Evolutionary conservation across 2,888 invertebrate species (phyloP).

Genomic region (Orchesellides sinensis): DNA sequence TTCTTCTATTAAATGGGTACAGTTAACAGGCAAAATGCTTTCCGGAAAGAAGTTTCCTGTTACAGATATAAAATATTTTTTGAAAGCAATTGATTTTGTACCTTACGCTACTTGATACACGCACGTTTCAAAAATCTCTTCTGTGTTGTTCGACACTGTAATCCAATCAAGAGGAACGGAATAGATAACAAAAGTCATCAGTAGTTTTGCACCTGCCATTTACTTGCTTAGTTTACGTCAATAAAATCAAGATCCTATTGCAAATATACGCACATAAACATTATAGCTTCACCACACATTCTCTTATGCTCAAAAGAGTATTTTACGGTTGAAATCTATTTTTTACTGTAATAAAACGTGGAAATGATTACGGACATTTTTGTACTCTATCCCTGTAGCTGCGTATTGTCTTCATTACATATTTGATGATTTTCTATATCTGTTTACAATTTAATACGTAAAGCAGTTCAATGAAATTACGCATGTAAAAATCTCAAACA

Average conservation of each 20-base stretch:
- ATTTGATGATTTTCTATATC: not conserved
- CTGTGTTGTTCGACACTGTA: not conserved
- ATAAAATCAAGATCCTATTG: not conserved
- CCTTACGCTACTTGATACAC: no score
- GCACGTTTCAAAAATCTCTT: not conserved
- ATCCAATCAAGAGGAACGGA: not conserved
- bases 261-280: not conserved
- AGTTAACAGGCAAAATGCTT: no score
- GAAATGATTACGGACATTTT: constrained; percentile 52
- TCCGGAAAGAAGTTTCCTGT: no score
- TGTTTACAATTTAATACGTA: no score
- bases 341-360: constrained; percentile 27
- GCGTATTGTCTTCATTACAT: not conserved
- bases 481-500: no score
- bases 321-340: constrained; percentile 8
- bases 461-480: no score
- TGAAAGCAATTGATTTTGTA: no score
- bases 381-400: constrained; percentile 20
- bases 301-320: no score
- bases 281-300: not conserved
- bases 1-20: no score
- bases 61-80: no score
- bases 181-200: not conserved
- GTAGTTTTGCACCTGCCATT: not conserved
- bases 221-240: not conserved